These are phyloP conservation scores for Myopa testacea DNA, from an alignment of 2,888 invertebrate genomes.

Conservation along the genomic window DNA sequence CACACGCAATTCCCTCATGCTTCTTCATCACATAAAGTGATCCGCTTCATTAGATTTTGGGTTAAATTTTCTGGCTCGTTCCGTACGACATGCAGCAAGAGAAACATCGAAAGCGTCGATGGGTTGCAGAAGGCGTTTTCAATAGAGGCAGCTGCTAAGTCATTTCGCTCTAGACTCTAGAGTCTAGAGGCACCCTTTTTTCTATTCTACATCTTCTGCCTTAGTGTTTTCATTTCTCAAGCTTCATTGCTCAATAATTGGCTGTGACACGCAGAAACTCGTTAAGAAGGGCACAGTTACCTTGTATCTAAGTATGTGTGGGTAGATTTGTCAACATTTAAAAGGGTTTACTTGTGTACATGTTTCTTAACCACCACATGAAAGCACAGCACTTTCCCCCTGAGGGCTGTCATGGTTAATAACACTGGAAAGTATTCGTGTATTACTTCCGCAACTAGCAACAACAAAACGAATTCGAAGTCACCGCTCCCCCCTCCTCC, in stretches of 20 bases:
- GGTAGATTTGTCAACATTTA: no score
- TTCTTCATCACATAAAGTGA: not conserved
- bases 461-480: no score
- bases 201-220: not conserved
- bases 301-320: no score
- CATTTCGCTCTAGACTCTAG: not conserved
- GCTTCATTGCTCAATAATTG: constrained; percentile 25
- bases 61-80: constrained; percentile 5
- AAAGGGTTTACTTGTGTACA: no score
- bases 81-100: not conserved
- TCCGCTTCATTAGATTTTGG: constrained; percentile 27
- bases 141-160: not conserved
- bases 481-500: not conserved
- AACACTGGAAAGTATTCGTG: no score
- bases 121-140: not conserved
- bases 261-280: not conserved
- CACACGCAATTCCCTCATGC: not conserved
- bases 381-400: no score
- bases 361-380: no score
- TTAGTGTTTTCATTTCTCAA: not conserved
- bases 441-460: no score
- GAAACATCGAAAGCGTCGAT: not conserved
- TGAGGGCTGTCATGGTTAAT: no score
- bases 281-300: not conserved
- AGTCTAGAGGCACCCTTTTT: constrained; percentile 12